A percentile compares a stretch with the other conserved stretches of the same genome.
Evolutionary conservation across 2,888 invertebrate genomes (phyloP).

Genomic region (Octonoba sinensis): DNA sequence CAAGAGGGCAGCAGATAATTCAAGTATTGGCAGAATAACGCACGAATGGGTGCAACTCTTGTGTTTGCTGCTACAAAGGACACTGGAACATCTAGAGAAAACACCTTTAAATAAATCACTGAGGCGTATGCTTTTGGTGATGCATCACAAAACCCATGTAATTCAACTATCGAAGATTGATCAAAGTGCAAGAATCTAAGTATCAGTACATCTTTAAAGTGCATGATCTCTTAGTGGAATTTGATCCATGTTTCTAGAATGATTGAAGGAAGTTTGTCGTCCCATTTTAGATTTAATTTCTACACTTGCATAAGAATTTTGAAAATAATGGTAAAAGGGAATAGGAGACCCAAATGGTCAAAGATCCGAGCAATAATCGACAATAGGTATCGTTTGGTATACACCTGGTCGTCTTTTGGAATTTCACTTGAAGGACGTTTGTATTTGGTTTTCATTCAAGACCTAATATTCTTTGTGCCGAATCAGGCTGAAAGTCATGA

Average conservation of each 20-base stretch:
- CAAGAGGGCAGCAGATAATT: background rate
- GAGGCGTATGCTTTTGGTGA: background rate
- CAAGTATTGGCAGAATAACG: background rate
- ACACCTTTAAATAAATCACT: background rate
- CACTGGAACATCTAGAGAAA: no score
- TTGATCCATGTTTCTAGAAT: slow-evolving; percentile 2
- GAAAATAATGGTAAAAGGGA: background rate
- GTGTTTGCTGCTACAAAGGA: background rate
- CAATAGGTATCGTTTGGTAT: background rate
- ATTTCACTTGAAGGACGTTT: background rate
- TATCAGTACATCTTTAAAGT: background rate
- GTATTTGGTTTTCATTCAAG: background rate
- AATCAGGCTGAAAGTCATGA: background rate
- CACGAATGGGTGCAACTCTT: background rate
- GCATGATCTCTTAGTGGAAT: background rate
- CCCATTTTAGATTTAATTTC: background rate
- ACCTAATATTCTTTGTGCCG: background rate
- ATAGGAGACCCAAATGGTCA: slow-evolving; percentile 1
- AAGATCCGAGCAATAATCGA: background rate
- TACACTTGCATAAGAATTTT: background rate
- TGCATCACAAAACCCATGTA: background rate
- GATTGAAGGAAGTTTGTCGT: background rate
- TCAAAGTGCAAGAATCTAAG: background rate
- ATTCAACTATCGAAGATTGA: background rate
- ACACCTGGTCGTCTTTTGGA: no score